Evolutionary conservation across 2,888 invertebrate genomes (phyloP).

Genomic region (Habrosyne pyritoides): DNA sequence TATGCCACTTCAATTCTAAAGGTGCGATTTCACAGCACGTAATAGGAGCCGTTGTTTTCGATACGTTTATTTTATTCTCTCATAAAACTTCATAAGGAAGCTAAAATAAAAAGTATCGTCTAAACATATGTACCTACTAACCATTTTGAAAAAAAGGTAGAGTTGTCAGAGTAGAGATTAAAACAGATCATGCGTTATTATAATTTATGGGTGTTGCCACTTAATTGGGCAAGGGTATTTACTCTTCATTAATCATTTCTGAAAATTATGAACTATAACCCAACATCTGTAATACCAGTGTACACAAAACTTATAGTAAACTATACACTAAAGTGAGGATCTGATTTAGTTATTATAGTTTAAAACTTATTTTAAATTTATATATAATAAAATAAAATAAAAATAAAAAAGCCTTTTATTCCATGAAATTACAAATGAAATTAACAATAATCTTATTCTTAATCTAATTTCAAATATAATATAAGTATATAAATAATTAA

Average conservation of each 20-base stretch:
- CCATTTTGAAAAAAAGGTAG: neutral
- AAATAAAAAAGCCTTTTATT: too few relatives aligned
- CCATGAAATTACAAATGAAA: too few relatives aligned
- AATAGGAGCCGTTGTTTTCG: neutral
- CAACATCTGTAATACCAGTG: neutral
- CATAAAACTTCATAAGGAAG: neutral
- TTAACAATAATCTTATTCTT: too few relatives aligned
- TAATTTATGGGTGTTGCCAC: slow-evolving; percentile 23
- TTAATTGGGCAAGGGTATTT: slow-evolving; percentile 34
- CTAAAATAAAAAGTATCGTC: neutral
- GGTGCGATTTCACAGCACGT: neutral
- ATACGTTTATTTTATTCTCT: neutral
- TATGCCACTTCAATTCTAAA: too few relatives aligned
- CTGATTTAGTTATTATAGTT: too few relatives aligned
- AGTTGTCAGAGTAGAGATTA: slow-evolving; percentile 16
- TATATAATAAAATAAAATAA: too few relatives aligned
- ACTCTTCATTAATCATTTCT: slow-evolving; percentile 30
- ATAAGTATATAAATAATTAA: too few relatives aligned
- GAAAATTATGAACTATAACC: slow-evolving; percentile 13
- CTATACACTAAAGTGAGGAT: neutral
- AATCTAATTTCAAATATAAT: too few relatives aligned
- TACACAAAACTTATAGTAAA: neutral
- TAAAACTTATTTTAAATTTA: too few relatives aligned
- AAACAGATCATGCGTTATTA: slow-evolving; percentile 25
- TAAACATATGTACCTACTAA: neutral